Base-by-base conservation (phyloP, 2,113 vertebrate genomes). In the Oxygymnocypris stewartii region DNA sequence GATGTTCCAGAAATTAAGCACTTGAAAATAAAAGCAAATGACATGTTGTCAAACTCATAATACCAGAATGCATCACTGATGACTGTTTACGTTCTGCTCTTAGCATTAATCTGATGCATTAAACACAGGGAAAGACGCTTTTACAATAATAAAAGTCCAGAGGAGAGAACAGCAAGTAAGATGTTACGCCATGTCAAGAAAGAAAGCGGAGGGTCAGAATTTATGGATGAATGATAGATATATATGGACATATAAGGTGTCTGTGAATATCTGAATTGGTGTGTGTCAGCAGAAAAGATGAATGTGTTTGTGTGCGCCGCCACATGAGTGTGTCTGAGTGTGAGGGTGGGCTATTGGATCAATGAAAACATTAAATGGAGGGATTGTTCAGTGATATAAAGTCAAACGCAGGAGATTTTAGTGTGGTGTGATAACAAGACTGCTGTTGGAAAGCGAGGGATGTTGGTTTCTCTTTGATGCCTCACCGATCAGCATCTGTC, bases 101-200 rank as follows among this genome's bases (percentile, higher is more conserved):
- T 57, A 77, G 78, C n/a, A 49, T 51, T 88, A 71, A 85, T 76
- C 40, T 81, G 79, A 83, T n/a, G 16, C 82, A 83, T 84, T 85
- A 85, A 89, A 90, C 88, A 88, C 84, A 79, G 44, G 14, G 44
- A 59, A 61, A 28, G 35, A 57, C 57, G 79, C 54, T 79, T 85
- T 87, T 81, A 59, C 8, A 57, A 42, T 83, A 57, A 85, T 40
- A 35, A 59, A 78, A 87, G 31, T 31, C n/a, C 28, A 65, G 28
- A 40, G 71, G 9, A 37, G 42, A 75, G 31, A 78, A 63, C 28
- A 59, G 35, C 51, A 42, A 77, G 28, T 67, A 75, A 23, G 23
- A 80, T 75, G 23, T 42, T 63, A 37, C 37, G 28, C 23, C n/a
- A 59, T 77, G 65, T 79, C 20, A 77, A 28, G 37, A 44, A 80